Evolutionary conservation across 2,797 vertebrate species (phyloP).

Genomic region (Nannoperca australis): DNA sequence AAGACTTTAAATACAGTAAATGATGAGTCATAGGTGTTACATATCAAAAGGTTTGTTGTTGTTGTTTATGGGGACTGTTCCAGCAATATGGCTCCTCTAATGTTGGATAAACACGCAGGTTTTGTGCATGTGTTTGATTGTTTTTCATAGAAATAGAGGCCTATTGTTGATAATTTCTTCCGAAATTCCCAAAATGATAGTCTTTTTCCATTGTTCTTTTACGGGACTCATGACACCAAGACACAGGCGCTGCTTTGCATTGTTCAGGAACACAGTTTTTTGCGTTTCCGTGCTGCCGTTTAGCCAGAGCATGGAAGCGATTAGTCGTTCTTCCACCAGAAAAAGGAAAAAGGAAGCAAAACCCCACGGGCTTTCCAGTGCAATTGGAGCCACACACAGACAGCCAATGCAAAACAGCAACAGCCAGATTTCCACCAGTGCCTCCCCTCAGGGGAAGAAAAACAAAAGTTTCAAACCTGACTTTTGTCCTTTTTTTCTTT

Average conservation of each 20-base stretch:
- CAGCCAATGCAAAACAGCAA: too few species aligned
- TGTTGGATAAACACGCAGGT: too few species aligned
- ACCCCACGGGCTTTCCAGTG: not conserved
- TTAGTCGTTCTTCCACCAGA: constrained; percentile 47
- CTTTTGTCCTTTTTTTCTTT: constrained; percentile 17
- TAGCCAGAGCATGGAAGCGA: constrained; percentile 33
- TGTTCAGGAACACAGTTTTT: not conserved
- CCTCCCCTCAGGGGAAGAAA: not conserved
- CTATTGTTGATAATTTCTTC: too few species aligned
- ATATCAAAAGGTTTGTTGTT: too few species aligned
- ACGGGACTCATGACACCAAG: not conserved
- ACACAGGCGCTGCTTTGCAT: not conserved
- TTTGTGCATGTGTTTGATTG: too few species aligned
- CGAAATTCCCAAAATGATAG: too few species aligned
- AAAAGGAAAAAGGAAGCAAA: constrained; percentile 9
- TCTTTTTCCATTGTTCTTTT: not conserved
- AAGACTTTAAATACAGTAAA: too few species aligned
- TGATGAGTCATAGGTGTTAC: too few species aligned
- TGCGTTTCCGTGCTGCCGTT: constrained; percentile 2
- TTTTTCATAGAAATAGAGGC: too few species aligned
- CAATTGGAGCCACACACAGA: constrained; percentile 56
- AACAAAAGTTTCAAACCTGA: constrained; percentile 1
- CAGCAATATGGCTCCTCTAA: too few species aligned
- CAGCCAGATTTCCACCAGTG: not conserved
- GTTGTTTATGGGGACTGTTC: too few species aligned